Evolutionary conservation across 1,140 invertebrate species (phyloP).

Genomic region (Drosophila chauvacae): DNA sequence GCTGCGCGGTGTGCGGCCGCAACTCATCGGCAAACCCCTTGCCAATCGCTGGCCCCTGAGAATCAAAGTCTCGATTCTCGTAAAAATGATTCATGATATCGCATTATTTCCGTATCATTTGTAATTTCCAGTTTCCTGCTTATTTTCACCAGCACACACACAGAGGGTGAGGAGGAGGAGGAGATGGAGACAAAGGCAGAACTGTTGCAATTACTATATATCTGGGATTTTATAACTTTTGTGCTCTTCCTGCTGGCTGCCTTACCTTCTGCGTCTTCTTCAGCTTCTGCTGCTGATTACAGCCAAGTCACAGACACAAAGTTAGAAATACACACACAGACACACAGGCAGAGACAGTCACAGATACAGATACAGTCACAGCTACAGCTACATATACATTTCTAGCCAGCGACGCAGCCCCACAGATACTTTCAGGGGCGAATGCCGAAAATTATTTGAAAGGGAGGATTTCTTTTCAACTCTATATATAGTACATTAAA

Average conservation of each 20-base stretch:
- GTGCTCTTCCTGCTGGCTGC: conserved; percentile 43
- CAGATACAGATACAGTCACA: conserved; percentile 1
- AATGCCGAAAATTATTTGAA: not conserved
- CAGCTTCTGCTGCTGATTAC: conserved; percentile 62
- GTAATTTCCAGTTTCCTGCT: conserved; percentile 83
- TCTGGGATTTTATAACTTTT: conserved; percentile 82
- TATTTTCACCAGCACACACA: conserved; percentile 66
- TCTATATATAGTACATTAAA: not conserved
- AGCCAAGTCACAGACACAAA: conserved; percentile 38
- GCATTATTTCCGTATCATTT: conserved; percentile 83
- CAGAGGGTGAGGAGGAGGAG: not conserved
- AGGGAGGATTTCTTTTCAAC: not conserved
- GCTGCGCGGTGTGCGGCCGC: not conserved
- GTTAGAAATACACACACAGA: conserved; percentile 24
- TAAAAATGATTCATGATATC: conserved; percentile 83
- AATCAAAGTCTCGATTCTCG: conserved; percentile 80
- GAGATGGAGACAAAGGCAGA: conserved; percentile 15
- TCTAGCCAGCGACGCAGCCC: not conserved
- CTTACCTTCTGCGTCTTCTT: conserved; percentile 15
- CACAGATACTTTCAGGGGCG: conserved; percentile 22
- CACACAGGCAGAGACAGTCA: conserved; percentile 2
- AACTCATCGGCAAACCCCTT: conserved; percentile 12
- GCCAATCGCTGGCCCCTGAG: conserved; percentile 67
- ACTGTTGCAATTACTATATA: conserved; percentile 77
- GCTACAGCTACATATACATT: conserved; percentile 11